phyloP scores from a whole-genome alignment of 1,140 invertebrate species.

The Calliphora vicina region DNA sequence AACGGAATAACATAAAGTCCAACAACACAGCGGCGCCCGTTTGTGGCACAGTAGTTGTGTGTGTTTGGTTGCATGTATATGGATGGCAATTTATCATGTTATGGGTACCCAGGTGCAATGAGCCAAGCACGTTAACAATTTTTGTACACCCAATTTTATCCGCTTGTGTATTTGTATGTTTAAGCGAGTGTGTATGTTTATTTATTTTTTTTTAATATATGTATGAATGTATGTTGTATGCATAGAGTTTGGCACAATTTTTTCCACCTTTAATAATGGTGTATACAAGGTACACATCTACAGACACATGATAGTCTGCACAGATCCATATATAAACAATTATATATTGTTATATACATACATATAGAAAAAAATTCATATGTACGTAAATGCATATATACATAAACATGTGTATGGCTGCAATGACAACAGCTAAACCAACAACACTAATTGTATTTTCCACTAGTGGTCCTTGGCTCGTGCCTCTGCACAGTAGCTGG shows the following conservation, averaged over 20 bases:
- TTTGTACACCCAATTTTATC: not conserved
- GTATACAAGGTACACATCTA: not conserved
- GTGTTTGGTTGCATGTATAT: not conserved
- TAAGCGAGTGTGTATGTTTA: too few relatives aligned
- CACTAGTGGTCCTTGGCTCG: slow-evolving; percentile 15
- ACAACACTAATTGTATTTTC: slow-evolving; percentile 32
- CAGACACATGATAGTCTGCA: not conserved
- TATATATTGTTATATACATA: not conserved
- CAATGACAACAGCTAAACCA: slow-evolving; percentile 17
- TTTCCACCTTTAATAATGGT: not conserved
- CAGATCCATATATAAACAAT: not conserved
- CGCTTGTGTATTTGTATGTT: not conserved
- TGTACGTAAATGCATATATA: not conserved
- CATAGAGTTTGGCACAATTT: not conserved
- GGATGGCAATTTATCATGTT: slow-evolving; percentile 26
- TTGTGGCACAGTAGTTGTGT: not conserved
- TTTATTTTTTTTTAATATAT: too few relatives aligned
- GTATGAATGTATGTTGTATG: not conserved
- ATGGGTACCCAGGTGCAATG: slow-evolving; percentile 29
- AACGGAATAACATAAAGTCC: not conserved
- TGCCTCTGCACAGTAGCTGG: slow-evolving; percentile 4
- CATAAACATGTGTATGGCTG: not conserved
- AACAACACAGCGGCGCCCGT: not conserved
- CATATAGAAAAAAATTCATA: not conserved
- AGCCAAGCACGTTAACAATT: slow-evolving; percentile 26